Percentiles rank a stretch among this genome's conserved stretches.
These are phyloP conservation scores for Luperina testacea DNA, from an alignment of 2,888 invertebrate species.

Conservation along the genomic window DNA sequence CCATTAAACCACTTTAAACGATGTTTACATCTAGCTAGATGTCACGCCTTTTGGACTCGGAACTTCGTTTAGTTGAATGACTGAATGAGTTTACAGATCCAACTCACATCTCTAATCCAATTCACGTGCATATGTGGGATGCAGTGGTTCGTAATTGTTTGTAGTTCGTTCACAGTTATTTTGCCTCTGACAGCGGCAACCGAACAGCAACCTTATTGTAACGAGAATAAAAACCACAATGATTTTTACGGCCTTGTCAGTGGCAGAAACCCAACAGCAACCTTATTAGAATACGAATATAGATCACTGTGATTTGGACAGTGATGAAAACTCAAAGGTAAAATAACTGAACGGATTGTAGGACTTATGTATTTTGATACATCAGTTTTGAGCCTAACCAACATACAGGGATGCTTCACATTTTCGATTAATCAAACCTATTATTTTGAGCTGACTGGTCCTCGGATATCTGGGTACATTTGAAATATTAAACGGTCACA, in stretches of 20 bases:
- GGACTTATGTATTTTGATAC: neutral
- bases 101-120: neutral
- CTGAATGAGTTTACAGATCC: neutral
- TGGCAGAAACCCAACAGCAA: too few species aligned
- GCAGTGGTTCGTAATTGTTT: neutral
- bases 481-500: constrained; percentile 75
- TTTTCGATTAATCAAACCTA: constrained; percentile 32
- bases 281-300: too few species aligned
- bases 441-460: constrained; percentile 44
- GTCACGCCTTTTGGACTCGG: neutral
- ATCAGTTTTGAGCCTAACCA: neutral
- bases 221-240: neutral
- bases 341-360: neutral
- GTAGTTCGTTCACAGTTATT: neutral
- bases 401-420: constrained; percentile 5
- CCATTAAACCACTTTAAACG: neutral
- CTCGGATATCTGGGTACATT: constrained; percentile 65
- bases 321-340: neutral
- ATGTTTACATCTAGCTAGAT: neutral
- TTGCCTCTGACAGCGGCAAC: neutral
- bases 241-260: neutral
- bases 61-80: neutral
- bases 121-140: neutral
- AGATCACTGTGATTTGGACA: neutral
- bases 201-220: neutral